Evolutionary conservation across 2,888 invertebrate genomes (phyloP).

Genomic region (Diloba caeruleocephala): DNA sequence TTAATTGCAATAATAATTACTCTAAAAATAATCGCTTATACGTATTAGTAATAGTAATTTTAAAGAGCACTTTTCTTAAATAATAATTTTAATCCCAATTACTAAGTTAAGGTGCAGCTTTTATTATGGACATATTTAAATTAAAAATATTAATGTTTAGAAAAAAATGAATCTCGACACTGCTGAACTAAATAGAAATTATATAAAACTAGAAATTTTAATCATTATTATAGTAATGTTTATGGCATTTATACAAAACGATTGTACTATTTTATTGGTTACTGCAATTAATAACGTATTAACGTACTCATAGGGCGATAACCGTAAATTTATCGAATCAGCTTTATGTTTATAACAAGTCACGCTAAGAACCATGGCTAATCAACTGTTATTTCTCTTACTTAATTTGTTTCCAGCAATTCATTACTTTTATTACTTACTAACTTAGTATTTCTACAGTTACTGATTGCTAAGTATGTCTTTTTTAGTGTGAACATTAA

Average conservation of each 20-base stretch:
- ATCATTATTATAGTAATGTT: constrained; percentile 69
- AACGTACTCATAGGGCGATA: constrained; percentile 30
- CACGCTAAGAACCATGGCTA: constrained; percentile 35
- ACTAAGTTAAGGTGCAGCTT: constrained; percentile 79
- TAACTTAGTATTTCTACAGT: constrained; percentile 33
- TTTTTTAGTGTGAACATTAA: constrained; percentile 38
- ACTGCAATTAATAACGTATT: constrained; percentile 41
- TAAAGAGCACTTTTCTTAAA: constrained; percentile 71
- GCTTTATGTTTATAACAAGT: constrained; percentile 19
- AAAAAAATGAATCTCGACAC: constrained; percentile 72
- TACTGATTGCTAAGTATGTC: constrained; percentile 38
- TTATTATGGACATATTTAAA: constrained; percentile 69
- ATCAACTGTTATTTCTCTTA: constrained; percentile 39
- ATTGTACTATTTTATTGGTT: constrained; percentile 44
- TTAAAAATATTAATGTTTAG: constrained; percentile 66
- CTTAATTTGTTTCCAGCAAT: constrained; percentile 26
- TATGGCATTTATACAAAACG: constrained; percentile 55
- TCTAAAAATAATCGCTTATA: constrained; percentile 78
- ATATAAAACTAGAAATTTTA: constrained; percentile 69
- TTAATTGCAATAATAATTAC: constrained; percentile 77
- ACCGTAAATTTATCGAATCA: constrained; percentile 24
- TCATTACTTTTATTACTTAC: constrained; percentile 23
- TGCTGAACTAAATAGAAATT: constrained; percentile 69
- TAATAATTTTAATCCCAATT: constrained; percentile 77
- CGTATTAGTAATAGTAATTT: constrained; percentile 77